Percentiles rank a stretch among this genome's conserved stretches.
Evolutionary conservation across 1,140 invertebrate species (phyloP).

Genomic region (Drosophila arawakana): DNA sequence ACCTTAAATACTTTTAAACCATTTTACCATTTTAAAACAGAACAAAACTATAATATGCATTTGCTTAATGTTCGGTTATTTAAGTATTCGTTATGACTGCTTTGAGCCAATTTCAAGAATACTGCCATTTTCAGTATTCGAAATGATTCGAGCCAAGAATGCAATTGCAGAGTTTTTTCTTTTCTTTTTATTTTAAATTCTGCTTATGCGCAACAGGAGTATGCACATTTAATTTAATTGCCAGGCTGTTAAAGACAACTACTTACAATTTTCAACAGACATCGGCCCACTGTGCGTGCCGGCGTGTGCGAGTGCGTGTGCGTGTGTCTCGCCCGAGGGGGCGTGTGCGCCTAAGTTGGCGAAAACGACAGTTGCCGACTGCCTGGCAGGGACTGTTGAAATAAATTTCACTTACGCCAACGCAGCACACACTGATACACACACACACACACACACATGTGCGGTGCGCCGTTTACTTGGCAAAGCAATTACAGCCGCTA

Average conservation of each 20-base stretch:
- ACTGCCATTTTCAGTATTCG: too few species aligned
- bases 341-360: slow-evolving; percentile 34
- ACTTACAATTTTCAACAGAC: slow-evolving; percentile 20
- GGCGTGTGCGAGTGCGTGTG: slow-evolving; percentile 19
- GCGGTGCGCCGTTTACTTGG: slow-evolving; percentile 78
- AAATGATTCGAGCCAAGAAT: too few species aligned
- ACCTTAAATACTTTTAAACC: too few species aligned
- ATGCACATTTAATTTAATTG: slow-evolving; percentile 20
- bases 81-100: too few species aligned
- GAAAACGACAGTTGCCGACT: slow-evolving; percentile 75
- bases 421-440: slow-evolving; percentile 38
- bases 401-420: slow-evolving; percentile 79
- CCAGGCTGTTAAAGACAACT: slow-evolving; percentile 5
- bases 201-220: slow-evolving; percentile 1
- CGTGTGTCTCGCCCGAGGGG: neutral
- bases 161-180: neutral
- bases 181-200: neutral
- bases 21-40: too few species aligned
- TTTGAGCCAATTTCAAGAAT: too few species aligned
- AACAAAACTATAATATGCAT: too few species aligned
- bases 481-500: slow-evolving; percentile 81
- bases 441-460: slow-evolving; percentile 44
- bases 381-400: slow-evolving; percentile 70
- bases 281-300: slow-evolving; percentile 33
- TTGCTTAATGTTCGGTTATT: too few species aligned